Evolutionary conservation across 2,113 vertebrate species (phyloP).

Genomic region (Ceratotherium simum): DNA sequence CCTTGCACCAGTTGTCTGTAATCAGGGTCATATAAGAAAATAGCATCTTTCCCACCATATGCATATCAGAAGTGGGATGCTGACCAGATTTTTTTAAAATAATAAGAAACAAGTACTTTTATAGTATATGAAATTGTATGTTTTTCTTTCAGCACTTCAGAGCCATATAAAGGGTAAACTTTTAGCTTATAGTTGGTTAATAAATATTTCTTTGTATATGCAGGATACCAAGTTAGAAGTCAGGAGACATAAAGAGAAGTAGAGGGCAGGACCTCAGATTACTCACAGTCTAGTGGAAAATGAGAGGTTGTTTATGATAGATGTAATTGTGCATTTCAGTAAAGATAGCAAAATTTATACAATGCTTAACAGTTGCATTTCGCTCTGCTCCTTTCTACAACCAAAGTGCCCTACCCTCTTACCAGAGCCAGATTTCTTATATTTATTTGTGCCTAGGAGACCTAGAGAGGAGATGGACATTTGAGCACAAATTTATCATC

Average conservation of each 20-base stretch:
- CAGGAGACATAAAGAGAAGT: not conserved
- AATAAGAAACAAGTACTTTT: not conserved
- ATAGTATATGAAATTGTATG: not conserved
- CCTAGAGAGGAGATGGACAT: not conserved
- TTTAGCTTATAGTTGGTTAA: not conserved
- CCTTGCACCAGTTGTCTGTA: not conserved
- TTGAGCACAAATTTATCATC: not conserved
- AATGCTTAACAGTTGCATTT: not conserved
- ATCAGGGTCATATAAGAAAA: constrained; percentile 13
- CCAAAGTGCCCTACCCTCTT: not conserved
- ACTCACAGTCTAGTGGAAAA: constrained; percentile 32
- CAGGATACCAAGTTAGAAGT: not conserved
- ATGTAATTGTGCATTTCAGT: constrained; percentile 28
- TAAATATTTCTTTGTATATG: constrained; percentile 24
- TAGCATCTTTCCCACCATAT: not conserved
- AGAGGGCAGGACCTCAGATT: constrained; percentile 2
- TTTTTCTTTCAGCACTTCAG: constrained; percentile 8
- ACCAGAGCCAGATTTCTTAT: not conserved
- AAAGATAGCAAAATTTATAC: constrained; percentile 37
- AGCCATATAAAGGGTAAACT: constrained; percentile 29
- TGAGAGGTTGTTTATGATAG: not conserved
- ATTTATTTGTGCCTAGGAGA: not conserved
- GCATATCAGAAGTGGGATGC: not conserved
- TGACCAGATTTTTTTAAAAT: not conserved
- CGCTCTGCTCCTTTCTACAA: not conserved